Base-by-base conservation (phyloP, 2,888 invertebrate genomes). In the Thymelicus sylvestris region DNA sequence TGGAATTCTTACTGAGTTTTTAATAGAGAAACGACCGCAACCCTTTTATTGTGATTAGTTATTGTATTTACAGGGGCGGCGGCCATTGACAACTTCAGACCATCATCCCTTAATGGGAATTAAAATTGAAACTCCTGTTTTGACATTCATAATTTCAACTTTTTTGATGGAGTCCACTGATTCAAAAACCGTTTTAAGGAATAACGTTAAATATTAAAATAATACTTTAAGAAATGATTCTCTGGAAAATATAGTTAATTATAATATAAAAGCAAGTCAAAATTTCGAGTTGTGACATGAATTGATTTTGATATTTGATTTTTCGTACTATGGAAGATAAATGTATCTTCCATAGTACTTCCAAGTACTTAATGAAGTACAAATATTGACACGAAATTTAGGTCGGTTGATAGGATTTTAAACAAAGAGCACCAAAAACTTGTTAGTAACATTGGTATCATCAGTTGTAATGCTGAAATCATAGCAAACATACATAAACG, bases 21-120 rank as follows among this genome's bases (percentile, higher is more conserved):
- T 93, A 93, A 92, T 91, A 92, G 90, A 89, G 84, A 83, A 24
- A 75, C 84, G 78, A 83, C 89, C 86, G 83, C 92, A 93, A 93
- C 93, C 93, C 93, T 93, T 92, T 92, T 91, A 91, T 90, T 89
- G 85, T 89, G 91, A 93, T 93, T 92, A 92, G 91, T 92, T 92
- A 92, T 92, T 91, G 90, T 91, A 88, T 91, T 90, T 90, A 83
- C 78, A 75, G 78, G 81, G 85, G 87, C 81, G 66, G 55, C 63
- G 52, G 55, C 62, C 59, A 72, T 67, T 62, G 63, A 57, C 70
- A 55, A 64, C 75, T 72, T 69, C 72, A 71, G 72, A 68, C 39
- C 74, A 72, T 72, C 75, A 77, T 75, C 73, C 77, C 77, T 81
- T 85, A 88, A 90, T 86, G 87, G 87, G 84, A 86, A 91, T 91